A percentile compares a stretch with the other conserved stretches of the same genome.
Evolutionary conservation across 2,797 vertebrate species (phyloP).

Genomic region (Morelia viridis): DNA sequence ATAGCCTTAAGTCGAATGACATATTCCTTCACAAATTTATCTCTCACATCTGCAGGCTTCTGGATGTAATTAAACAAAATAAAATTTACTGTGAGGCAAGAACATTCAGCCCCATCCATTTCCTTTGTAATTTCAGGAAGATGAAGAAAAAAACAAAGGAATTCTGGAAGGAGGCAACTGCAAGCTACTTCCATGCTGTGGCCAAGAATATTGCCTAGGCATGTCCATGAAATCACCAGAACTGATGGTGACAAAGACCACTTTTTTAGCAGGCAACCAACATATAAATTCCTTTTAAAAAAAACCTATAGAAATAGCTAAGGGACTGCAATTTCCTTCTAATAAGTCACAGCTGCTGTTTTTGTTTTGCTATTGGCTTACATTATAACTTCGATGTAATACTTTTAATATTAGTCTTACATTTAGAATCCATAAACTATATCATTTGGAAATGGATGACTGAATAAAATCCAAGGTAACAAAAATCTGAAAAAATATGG

Average conservation of each 20-base stretch:
- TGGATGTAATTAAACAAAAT: constrained; percentile 17
- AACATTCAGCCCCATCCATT: neutral
- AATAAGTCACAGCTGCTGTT: constrained; percentile 11
- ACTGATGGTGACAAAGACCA: neutral
- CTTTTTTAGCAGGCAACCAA: neutral
- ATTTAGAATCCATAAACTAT: constrained; percentile 25
- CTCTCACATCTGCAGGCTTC: constrained; percentile 27
- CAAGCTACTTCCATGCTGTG: neutral
- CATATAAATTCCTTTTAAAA: constrained; percentile 5
- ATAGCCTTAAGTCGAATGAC: constrained; percentile 20
- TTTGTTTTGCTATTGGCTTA: constrained; percentile 30
- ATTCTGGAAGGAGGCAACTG: neutral
- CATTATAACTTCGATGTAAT: constrained; percentile 8
- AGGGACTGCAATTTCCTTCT: constrained; percentile 15
- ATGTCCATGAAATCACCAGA: neutral
- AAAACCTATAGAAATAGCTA: constrained; percentile 2
- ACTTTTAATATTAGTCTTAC: constrained; percentile 35
- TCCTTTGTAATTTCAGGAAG: constrained; percentile 3
- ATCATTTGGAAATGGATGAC: constrained; percentile 21
- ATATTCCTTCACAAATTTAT: constrained; percentile 43
- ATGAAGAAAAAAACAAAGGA: neutral
- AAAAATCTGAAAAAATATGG: neutral
- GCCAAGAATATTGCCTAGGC: neutral
- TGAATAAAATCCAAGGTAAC: neutral
- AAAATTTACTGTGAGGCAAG: constrained; percentile 14